These are phyloP conservation scores for Ptychadena robeensis DNA, from an alignment of 2,797 vertebrate species.

Conservation along the genomic window DNA sequence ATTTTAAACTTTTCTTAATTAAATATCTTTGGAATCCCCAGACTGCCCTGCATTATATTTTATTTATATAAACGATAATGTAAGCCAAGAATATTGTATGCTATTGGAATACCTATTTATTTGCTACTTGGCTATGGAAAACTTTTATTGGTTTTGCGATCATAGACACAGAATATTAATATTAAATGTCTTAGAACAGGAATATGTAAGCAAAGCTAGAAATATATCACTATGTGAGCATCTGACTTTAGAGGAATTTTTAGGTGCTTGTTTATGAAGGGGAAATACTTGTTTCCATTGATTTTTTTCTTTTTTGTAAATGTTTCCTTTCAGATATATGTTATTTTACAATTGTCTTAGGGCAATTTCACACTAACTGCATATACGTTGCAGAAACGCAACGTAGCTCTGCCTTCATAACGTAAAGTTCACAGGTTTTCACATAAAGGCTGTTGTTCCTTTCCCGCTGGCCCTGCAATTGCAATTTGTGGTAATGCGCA, in stretches of 20 bases:
- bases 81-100: constrained; percentile 18
- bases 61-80: constrained; percentile 37
- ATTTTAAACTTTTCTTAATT: constrained; percentile 40
- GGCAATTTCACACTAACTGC: too few species aligned
- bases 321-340: not conserved
- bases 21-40: constrained; percentile 19
- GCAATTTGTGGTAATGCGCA: too few species aligned
- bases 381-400: too few species aligned
- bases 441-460: too few species aligned
- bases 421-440: too few species aligned
- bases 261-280: not conserved
- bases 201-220: not conserved
- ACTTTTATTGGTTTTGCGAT: constrained; percentile 1
- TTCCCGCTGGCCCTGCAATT: too few species aligned
- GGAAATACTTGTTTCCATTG: not conserved
- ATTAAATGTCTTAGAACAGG: not conserved
- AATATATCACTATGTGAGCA: not conserved
- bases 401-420: too few species aligned
- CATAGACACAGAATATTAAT: not conserved
- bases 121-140: not conserved
- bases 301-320: not conserved
- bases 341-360: too few species aligned
- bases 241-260: not conserved
- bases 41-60: constrained; percentile 22
- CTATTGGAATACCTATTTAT: not conserved